Evolutionary conservation across 2,797 vertebrate genomes (phyloP), one percentile per base, ranked within the genome.

Genomic region (Catostomus latipinnis): DNA sequence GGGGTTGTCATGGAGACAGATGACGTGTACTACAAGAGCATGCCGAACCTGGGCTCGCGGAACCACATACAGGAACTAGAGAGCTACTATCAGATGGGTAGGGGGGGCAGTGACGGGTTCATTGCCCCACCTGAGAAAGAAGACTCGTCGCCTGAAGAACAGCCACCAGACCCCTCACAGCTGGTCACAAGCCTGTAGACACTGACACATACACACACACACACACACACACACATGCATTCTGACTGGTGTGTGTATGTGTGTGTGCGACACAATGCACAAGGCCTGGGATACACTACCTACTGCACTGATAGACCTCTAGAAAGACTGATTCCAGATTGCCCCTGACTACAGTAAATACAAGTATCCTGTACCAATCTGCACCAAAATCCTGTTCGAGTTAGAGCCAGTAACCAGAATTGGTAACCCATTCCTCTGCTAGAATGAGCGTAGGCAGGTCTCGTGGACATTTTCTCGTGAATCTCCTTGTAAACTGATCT

Each of bases 161-260:
- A 87, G 16, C 91, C 94, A 5, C 91, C 95, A 90, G 97, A 96
- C 93, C 96, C 96, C n/a, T 95, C 96, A 82, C 97, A 99, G 85
- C 94, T 99, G 94, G 96, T 99, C 88, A 99, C 98, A 87, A 99
- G 97, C 92, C 96, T 99, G 96, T 99, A 99, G 95, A 97, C 81
- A 71, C 45, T 78, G 12, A 88, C 88, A 89, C 92, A 16, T 11
- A 48, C 66, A 71, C 63, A 45, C 73, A 45, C 48, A 48, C 82
- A 71, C 74, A 16, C 58, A 61, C 74, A 49, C 43, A 7, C 22
- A 22, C 22, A 22, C 22, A 22, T 22, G 34, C 34, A 34, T 34
- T 34, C 34, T 34, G 34, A 34, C 34, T 34, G 34, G 34, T 22
- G 22, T 22, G 50, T 53, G 16, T 70, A 53, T 57, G 34, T 74